Conservation (phyloP, 2,797 vertebrate species). For the Semotilus atromaculatus region DNA sequence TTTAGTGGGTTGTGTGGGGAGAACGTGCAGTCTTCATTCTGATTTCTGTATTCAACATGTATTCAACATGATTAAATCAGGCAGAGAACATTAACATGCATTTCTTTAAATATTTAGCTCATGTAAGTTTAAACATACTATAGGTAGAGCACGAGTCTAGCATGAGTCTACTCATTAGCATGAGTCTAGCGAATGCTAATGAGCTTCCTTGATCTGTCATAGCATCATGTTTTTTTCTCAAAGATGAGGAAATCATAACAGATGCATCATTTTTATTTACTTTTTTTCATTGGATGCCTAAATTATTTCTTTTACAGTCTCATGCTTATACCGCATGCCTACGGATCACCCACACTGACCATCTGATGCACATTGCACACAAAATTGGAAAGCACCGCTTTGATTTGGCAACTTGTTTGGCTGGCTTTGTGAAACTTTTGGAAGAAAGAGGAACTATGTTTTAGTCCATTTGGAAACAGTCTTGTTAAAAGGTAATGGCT, state of each 20-base stretch:
- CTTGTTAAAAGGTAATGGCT: background rate
- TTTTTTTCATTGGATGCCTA: background rate
- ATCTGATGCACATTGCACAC: background rate
- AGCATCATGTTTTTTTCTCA: background rate
- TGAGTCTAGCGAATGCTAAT: background rate
- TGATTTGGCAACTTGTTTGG: too few relatives aligned
- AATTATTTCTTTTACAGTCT: background rate
- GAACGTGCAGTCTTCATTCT: background rate
- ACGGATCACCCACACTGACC: background rate
- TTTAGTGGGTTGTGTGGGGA: background rate
- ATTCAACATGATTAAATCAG: background rate
- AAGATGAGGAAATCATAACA: constrained; percentile 5
- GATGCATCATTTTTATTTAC: background rate
- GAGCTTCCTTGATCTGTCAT: background rate
- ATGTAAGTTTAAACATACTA: background rate
- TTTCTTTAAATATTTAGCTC: background rate
- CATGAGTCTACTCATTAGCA: too few relatives aligned
- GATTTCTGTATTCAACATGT: background rate
- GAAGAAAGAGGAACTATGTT: background rate
- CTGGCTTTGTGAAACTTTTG: too few relatives aligned
- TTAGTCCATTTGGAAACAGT: background rate
- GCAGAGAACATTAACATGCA: background rate
- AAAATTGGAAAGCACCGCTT: background rate
- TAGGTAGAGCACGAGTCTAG: background rate
- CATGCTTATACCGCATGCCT: background rate